These are phyloP conservation scores for Anableps anableps DNA, from an alignment of 2,797 vertebrate species.

Conservation along the genomic window DNA sequence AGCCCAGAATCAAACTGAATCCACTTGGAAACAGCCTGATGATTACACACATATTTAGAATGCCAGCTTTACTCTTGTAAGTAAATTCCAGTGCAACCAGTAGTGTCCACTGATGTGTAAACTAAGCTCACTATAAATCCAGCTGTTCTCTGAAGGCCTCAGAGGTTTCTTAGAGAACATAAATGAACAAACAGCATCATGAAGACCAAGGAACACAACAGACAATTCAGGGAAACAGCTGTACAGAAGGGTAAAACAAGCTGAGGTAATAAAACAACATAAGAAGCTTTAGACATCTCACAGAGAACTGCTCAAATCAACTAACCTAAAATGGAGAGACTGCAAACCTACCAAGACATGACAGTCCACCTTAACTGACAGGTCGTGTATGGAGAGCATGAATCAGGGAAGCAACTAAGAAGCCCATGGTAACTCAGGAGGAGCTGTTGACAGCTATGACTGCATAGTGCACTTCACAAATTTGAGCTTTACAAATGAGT, in stretches of 20 bases:
- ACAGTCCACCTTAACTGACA: constrained; percentile 1
- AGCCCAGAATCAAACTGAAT: not conserved
- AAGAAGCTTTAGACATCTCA: not conserved
- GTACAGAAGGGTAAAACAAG: not conserved
- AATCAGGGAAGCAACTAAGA: not conserved
- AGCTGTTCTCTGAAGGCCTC: not conserved
- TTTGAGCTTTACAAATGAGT: not conserved
- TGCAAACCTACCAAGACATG: not conserved
- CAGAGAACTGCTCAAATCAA: not conserved
- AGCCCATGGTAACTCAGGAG: not conserved
- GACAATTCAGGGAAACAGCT: not conserved
- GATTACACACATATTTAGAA: not conserved
- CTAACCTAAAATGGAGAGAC: not conserved
- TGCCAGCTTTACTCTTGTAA: not conserved
- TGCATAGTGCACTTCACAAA: not conserved
- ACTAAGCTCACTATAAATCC: not conserved
- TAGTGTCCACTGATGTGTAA: not conserved
- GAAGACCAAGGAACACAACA: not conserved
- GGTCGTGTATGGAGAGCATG: not conserved
- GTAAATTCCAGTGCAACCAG: not conserved
- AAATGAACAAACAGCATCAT: not conserved
- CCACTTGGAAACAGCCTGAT: not conserved
- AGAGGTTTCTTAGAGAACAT: not conserved
- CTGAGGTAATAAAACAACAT: not conserved
- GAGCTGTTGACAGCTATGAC: not conserved